Evolutionary conservation across 2,113 vertebrate species (phyloP).

Genomic region (Ibidorhyncha struthersii): DNA sequence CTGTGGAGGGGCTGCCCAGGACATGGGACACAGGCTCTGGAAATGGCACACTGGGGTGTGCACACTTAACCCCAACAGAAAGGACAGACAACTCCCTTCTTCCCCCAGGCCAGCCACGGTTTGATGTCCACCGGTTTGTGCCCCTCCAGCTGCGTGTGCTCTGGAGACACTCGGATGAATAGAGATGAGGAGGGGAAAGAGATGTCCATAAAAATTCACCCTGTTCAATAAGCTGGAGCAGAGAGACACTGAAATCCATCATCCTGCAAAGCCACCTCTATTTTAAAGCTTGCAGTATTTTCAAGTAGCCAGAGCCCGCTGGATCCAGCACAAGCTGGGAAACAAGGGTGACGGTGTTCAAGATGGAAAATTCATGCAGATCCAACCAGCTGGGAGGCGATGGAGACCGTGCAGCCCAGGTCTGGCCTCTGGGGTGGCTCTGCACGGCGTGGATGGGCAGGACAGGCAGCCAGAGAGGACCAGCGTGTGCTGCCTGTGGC

Average conservation of each 20-base stretch:
- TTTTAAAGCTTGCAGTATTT: not conserved
- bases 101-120: not conserved
- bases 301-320: not conserved
- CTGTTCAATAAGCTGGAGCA: conserved; percentile 23
- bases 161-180: not conserved
- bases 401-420: not conserved
- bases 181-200: conserved; percentile 6
- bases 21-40: not conserved
- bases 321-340: not conserved
- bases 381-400: not conserved
- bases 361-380: not conserved
- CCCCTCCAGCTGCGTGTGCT: not conserved
- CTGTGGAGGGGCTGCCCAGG: not conserved
- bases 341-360: not conserved
- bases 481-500: not conserved
- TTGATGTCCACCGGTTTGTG: not conserved
- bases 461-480: not conserved
- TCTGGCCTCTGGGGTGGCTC: not conserved
- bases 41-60: accelerated
- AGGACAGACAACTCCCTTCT: not conserved
- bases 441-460: accelerated
- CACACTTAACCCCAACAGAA: accelerated
- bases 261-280: not conserved
- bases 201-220: not conserved
- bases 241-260: conserved; percentile 21